phyloP scores from a whole-genome alignment of 2,113 vertebrate genomes.

The Psittacara wagleri region DNA sequence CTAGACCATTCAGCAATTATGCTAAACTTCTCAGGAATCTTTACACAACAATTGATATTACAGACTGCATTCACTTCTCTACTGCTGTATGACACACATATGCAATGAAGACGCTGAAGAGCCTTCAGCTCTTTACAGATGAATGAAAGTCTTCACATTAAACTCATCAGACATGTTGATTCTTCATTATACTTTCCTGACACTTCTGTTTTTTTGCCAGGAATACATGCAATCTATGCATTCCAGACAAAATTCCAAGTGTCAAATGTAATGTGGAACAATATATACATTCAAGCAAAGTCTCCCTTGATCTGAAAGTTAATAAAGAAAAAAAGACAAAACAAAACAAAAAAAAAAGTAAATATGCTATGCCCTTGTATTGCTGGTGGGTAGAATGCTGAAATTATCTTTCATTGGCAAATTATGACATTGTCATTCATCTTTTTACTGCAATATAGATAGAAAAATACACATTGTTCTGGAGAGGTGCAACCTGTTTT shows the following conservation, averaged over 20 bases:
- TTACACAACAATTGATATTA: background rate
- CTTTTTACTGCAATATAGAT: background rate
- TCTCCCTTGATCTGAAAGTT: background rate
- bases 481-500: background rate
- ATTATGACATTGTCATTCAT: background rate
- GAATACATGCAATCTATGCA: background rate
- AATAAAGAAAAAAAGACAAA: background rate
- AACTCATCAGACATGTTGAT: background rate
- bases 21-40: background rate
- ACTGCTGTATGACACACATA: background rate
- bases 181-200: slow-evolving; percentile 13
- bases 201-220: background rate
- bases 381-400: background rate
- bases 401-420: background rate
- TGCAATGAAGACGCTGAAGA: background rate
- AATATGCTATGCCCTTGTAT: background rate
- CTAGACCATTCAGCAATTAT: background rate
- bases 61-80: background rate
- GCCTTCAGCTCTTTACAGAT: background rate
- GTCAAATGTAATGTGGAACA: slow-evolving; percentile 1
- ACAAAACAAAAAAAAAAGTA: background rate
- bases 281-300: background rate
- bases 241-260: background rate
- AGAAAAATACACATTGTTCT: background rate
- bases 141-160: background rate